These are phyloP conservation scores for Percina caprodes DNA, from an alignment of 2,113 vertebrate genomes.

Conservation along the genomic window DNA sequence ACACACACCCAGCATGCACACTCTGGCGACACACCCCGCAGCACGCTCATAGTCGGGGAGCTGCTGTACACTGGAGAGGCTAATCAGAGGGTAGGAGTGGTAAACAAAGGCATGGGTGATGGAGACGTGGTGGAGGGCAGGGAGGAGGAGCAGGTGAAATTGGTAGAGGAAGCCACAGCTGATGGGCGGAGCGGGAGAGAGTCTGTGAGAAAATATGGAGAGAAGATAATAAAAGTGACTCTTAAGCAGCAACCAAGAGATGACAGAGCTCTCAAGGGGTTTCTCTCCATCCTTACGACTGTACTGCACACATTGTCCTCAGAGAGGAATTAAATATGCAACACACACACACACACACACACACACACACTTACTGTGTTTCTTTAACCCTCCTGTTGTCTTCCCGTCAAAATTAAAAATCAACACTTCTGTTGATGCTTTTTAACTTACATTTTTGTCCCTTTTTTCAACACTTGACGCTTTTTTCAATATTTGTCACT, in stretches of 20 bases:
- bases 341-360: background rate
- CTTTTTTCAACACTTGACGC: too few species aligned
- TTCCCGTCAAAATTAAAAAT: too few species aligned
- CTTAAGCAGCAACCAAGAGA: constrained; percentile 87
- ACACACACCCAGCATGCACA: constrained; percentile 79
- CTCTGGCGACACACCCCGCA: background rate
- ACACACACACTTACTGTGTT: background rate
- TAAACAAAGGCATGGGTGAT: background rate
- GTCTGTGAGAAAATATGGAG: background rate
- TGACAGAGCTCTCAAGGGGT: constrained; percentile 77
- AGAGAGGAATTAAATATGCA: constrained; percentile 37
- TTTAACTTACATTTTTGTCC: too few species aligned
- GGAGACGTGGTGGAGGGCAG: background rate
- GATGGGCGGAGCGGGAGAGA: background rate
- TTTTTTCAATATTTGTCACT: too few species aligned
- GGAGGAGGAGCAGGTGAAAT: background rate
- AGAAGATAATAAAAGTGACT: constrained; percentile 76
- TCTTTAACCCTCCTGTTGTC: too few species aligned
- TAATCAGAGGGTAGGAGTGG: background rate
- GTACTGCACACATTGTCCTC: constrained; percentile 80
- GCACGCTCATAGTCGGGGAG: constrained; percentile 88
- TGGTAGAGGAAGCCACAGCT: background rate
- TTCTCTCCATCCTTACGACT: constrained; percentile 82
- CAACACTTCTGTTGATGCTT: too few species aligned
- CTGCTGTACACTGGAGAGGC: constrained; percentile 77